Evolutionary conservation across 2,113 vertebrate genomes (phyloP), one percentile per base, ranked within the genome.

Genomic region (Neofelis nebulosa): DNA sequence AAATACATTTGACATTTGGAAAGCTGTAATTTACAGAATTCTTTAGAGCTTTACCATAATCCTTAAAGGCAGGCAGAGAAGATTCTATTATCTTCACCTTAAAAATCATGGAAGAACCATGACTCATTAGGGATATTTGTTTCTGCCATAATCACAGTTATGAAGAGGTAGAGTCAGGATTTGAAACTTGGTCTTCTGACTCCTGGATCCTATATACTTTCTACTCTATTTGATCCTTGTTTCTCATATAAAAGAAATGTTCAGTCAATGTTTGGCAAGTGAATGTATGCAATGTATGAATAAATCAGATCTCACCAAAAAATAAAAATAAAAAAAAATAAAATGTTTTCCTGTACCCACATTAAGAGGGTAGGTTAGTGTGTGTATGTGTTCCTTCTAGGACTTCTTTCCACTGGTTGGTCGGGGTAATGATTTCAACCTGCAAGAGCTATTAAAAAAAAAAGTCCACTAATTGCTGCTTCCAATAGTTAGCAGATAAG

Each of bases 241-340:
- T 83, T 86, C 45, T 52, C 71, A 91, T 50, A 19, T 38, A 50
- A 93, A 80, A 87, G 38, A 87, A 83, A 73, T 74, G 23, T 57
- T 85, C 79, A 93, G 38, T 63, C 91, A 63, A 78, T 95, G 41
- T 48, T 50, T 85, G 68, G 86, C 27, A 96, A 91, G 41, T 85
- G 23, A 93, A 96, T 55, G 2, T 31, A 89, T 45, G 11, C 23
- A 79, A 78, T 55, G 27, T 33, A 29, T 61, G 23, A 83, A 15
- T 50, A 91, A 89, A 36, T 89, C 71, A 85, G 36, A 93, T 61
- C 45, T 91, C n/a, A 79, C 71, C 12, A 52, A 55, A 93, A 94
- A 88, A 31, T 89, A 80, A 96, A 25, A 38, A 38, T 38, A 38
- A 38, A 38, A 38, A 38, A 4, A 38, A 38, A 38, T 45, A 31